Evolutionary conservation across 2,797 vertebrate species (phyloP).

Genomic region (Urosaurus nigricauda): DNA sequence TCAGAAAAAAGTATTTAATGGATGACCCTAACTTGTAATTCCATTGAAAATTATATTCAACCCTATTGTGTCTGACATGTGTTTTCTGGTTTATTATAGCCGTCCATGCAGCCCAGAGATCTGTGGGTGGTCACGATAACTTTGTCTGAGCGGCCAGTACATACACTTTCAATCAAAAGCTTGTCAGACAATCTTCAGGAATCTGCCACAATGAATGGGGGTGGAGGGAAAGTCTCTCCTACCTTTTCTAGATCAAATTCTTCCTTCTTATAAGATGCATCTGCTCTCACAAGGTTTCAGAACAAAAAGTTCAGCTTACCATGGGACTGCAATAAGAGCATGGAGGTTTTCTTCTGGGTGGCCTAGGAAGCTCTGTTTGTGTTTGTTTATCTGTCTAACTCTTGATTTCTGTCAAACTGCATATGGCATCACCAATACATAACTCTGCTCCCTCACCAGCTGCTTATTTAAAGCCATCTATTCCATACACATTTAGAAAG

Average conservation of each 20-base stretch:
- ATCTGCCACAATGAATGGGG: slow-evolving; percentile 11
- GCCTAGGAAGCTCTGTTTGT: slow-evolving; percentile 36
- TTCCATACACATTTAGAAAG: slow-evolving; percentile 53
- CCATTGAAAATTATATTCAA: slow-evolving; percentile 30
- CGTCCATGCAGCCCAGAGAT: slow-evolving; percentile 13
- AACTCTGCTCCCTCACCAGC: slow-evolving; percentile 1
- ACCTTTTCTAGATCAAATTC: slow-evolving; percentile 5
- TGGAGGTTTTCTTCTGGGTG: slow-evolving; percentile 12
- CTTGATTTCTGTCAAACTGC: slow-evolving; percentile 31
- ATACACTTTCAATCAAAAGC: slow-evolving; percentile 37
- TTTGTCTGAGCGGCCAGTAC: slow-evolving; percentile 26
- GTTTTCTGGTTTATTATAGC: slow-evolving; percentile 36
- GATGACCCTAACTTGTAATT: slow-evolving; percentile 6
- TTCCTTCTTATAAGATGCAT: slow-evolving; percentile 28
- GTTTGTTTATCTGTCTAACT: slow-evolving; percentile 46
- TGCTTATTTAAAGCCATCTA: slow-evolving; percentile 57
- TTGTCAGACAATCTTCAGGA: slow-evolving; percentile 43
- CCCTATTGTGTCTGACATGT: neutral
- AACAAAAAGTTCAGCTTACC: neutral
- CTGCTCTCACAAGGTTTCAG: neutral
- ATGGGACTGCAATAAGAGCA: neutral
- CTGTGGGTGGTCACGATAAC: slow-evolving; percentile 37
- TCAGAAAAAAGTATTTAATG: slow-evolving; percentile 20
- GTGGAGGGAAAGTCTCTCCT: neutral
- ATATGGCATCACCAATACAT: slow-evolving; percentile 14